phyloP scores from a whole-genome alignment of 2,113 vertebrate genomes.

The Euleptes europaea region DNA sequence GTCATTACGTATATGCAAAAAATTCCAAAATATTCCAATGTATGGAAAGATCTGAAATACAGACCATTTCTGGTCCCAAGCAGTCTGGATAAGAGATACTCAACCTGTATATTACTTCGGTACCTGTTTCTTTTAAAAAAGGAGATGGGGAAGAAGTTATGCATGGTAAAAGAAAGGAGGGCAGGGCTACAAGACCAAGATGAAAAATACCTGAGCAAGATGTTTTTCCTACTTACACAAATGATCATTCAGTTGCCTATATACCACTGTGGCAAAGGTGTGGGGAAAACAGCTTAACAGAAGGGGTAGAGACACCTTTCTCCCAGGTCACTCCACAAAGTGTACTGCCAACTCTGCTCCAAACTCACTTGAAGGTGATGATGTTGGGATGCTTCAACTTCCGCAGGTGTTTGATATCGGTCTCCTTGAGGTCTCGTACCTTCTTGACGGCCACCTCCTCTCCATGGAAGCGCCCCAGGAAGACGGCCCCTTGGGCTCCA shows the following conservation, averaged over 20 bases:
- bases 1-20: no score
- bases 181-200: neutral
- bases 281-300: neutral
- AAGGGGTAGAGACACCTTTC: neutral
- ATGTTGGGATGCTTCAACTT: slow-evolving; percentile 98
- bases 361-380: slow-evolving; percentile 96
- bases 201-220: neutral
- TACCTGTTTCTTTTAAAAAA: neutral
- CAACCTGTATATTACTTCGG: no score
- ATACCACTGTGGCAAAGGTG: neutral
- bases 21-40: no score
- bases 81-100: no score
- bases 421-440: slow-evolving; percentile 96
- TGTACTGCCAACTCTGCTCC: no score
- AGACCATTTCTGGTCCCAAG: no score
- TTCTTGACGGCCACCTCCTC: slow-evolving; percentile 98
- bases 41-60: no score
- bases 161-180: neutral
- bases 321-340: neutral
- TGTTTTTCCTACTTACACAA: neutral
- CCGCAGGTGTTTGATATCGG: slow-evolving; percentile 95
- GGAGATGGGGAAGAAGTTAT: neutral
- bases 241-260: no score
- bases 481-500: slow-evolving; percentile 95
- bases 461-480: slow-evolving; percentile 92